Base-by-base conservation (phyloP, 2,113 vertebrate species). In the Rhinoderma darwinii region DNA sequence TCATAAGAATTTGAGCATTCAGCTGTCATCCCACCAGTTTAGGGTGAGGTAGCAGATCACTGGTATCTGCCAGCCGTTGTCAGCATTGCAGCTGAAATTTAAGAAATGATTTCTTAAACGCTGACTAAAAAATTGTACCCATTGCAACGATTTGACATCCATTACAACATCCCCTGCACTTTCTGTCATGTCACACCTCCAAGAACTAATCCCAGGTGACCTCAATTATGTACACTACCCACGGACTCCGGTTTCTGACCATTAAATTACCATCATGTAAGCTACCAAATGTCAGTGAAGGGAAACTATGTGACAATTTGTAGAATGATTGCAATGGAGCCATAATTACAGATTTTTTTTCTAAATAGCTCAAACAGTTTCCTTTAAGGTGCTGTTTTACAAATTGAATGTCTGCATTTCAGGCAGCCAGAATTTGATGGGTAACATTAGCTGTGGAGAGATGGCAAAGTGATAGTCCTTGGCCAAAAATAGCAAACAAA, bases 211-310 rank as follows among this genome's bases (percentile, higher is more conserved):
- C 85, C 85, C 88, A 88, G 82, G 88, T 81, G 27, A 89, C 87
- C 54, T 63, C 84, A 88, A 54, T 51, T 79, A 91, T 63, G 59
- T 81, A 81, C 68, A 81, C 61, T 84, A 91, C 89, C 90, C 89
- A 84, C 86, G 86, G 89, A 85, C 85, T 88, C n/a, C 30, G 88
- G 90, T 77, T 82, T 90, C 86, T 78, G 88, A 84, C 79, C 84
- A 87, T 91, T 90, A 90, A 89, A 89, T 89, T 86, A 84, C 59
- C 59, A 88, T 90, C 90, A 78, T 82, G 89, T 59, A 25, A 89
- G 84, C 82, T 82, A 17, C 82, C 50, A 43, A 79, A 81, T 86
- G 84, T 86, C 84, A 86, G 32, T 25, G 76, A 72, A 54, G 90
- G 82, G 84, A 76, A 78, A 80, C 89, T 88, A 81, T 89, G 72